phyloP scores from a whole-genome alignment of 2,797 vertebrate species.

The Cichlasoma orientale region DNA sequence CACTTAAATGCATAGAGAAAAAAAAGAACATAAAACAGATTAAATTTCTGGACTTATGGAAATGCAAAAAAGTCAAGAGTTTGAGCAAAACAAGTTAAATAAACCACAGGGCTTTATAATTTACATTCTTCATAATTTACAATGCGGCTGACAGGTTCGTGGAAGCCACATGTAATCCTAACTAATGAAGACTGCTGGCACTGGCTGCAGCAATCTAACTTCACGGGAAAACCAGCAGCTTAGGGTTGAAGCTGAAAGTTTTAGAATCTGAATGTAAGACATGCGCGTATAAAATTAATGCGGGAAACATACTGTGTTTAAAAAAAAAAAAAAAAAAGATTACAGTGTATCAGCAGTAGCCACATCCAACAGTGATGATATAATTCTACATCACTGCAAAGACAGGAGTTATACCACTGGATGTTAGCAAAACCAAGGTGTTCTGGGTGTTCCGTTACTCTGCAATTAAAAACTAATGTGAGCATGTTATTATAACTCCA shows the following conservation, averaged over 20 bases:
- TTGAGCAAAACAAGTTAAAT: not conserved
- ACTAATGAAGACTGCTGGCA: conserved; percentile 41
- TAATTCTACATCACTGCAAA: not conserved
- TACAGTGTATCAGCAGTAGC: not conserved
- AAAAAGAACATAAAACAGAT: not conserved
- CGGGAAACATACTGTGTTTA: not conserved
- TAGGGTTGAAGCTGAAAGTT: not conserved
- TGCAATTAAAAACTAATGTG: conserved; percentile 1
- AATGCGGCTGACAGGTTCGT: conserved; percentile 35
- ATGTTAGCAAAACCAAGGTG: not conserved
- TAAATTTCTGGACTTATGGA: not conserved
- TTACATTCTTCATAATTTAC: conserved; percentile 33
- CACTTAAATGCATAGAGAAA: not conserved
- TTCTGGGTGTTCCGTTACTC: not conserved
- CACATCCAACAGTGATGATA: not conserved
- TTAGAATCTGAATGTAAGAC: not conserved
- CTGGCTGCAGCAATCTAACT: conserved; percentile 15
- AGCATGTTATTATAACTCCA: not conserved
- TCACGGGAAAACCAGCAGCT: not conserved
- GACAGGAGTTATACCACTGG: not conserved
- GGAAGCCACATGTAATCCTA: conserved; percentile 45
- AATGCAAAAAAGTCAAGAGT: not conserved
- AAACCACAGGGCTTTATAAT: conserved; percentile 7
- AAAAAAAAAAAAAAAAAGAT: not conserved
- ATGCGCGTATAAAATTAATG: not conserved